Conservation (phyloP, 2,888 invertebrate species). For the Capitulum mitella region DNA sequence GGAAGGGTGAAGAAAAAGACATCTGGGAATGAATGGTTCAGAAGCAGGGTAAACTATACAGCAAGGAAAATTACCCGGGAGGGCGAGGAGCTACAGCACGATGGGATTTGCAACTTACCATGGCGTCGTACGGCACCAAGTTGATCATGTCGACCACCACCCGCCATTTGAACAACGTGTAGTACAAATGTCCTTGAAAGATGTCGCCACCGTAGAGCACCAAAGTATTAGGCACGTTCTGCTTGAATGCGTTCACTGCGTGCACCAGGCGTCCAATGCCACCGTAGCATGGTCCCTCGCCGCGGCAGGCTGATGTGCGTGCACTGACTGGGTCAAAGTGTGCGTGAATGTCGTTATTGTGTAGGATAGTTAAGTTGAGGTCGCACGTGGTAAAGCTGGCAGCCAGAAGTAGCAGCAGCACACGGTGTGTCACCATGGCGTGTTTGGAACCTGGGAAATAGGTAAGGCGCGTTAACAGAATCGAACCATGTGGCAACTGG, state of each 20-base stretch:
- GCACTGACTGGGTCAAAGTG: background rate
- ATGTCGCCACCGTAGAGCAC: constrained; percentile 8
- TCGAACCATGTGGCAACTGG: no score
- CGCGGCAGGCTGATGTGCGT: background rate
- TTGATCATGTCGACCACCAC: constrained; percentile 1
- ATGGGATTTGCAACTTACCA: background rate
- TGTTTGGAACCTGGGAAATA: no score
- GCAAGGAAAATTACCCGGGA: no score
- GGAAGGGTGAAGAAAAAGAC: no score
- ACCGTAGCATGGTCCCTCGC: background rate
- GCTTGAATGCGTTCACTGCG: background rate
- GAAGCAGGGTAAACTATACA: no score
- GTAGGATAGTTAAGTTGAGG: background rate
- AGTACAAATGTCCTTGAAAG: background rate
- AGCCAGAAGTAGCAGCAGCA: background rate
- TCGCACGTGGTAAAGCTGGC: background rate
- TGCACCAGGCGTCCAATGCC: background rate
- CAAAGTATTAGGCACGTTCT: background rate
- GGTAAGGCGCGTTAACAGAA: no score
- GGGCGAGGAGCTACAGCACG: no score
- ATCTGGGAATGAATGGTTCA: no score
- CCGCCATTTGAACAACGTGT: background rate
- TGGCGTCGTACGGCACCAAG: background rate
- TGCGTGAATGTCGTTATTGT: background rate
- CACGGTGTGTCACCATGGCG: background rate